Evolutionary conservation across 2,113 vertebrate species (phyloP).

Genomic region (Corythaixoides concolor): DNA sequence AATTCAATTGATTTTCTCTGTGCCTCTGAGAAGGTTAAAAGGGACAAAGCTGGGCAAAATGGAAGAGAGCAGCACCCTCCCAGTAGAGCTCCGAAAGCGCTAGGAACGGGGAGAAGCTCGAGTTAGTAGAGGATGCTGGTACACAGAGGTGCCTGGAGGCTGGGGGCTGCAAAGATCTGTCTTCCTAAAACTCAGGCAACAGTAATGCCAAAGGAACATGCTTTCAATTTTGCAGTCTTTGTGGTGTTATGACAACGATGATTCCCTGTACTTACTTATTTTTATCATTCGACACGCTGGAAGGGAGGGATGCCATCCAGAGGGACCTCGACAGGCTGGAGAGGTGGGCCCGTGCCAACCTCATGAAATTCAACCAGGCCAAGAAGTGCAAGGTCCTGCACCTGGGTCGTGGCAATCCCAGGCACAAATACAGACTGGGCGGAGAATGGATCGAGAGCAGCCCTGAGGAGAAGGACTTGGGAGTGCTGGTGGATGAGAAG

Average conservation of each 20-base stretch:
- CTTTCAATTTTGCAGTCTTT: background rate
- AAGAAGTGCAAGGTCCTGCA: no score
- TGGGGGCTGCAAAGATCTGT: background rate
- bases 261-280: background rate
- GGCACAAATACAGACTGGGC: no score
- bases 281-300: no score
- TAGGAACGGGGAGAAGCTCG: background rate
- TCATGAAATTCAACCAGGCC: no score
- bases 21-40: background rate
- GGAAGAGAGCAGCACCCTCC: background rate
- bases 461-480: no score
- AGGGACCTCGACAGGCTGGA: no score
- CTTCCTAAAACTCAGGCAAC: background rate
- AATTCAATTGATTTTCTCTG: slow-evolving; percentile 29
- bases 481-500: no score
- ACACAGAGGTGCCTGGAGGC: background rate
- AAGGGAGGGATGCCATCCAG: no score
- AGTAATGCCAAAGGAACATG: background rate
- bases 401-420: no score
- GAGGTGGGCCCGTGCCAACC: no score
- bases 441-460: no score
- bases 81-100: background rate
- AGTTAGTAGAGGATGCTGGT: background rate
- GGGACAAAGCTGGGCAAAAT: background rate
- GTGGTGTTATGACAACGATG: background rate